phyloP scores from a whole-genome alignment of 2,113 vertebrate species.

The Ictalurus punctatus region DNA sequence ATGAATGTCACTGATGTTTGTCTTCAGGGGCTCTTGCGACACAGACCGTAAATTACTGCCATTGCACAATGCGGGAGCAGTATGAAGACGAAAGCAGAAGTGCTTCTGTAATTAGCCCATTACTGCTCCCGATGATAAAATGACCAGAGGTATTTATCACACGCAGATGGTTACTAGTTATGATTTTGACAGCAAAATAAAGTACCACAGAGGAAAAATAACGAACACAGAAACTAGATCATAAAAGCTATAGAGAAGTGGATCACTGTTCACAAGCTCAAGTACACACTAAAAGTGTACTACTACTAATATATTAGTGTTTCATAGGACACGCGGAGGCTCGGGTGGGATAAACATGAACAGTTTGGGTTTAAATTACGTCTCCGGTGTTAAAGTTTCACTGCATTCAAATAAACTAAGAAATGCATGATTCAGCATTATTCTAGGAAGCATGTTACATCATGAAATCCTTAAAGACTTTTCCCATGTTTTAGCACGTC shows the following conservation, averaged over 20 bases:
- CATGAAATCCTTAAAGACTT: neutral
- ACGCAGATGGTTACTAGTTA: neutral
- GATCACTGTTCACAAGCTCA: neutral
- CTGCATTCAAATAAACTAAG: neutral
- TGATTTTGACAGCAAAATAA: neutral
- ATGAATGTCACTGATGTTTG: neutral
- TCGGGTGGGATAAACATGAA: too few species aligned
- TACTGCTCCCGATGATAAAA: neutral
- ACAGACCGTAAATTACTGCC: neutral
- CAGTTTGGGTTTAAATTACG: neutral
- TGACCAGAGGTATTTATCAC: neutral
- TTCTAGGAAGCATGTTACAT: neutral
- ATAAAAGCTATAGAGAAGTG: neutral
- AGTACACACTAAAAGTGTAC: neutral
- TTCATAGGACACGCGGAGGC: neutral
- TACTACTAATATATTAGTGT: neutral
- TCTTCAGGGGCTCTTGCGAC: neutral
- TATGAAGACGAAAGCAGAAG: neutral
- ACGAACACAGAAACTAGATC: neutral
- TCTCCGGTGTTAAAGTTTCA: neutral
- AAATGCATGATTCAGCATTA: neutral
- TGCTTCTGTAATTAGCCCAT: neutral
- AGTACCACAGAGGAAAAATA: neutral
- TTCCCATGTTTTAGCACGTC: neutral
- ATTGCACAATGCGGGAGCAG: neutral